Base-by-base conservation (phyloP, 2,113 vertebrate species). In the Scopus umbretta region DNA sequence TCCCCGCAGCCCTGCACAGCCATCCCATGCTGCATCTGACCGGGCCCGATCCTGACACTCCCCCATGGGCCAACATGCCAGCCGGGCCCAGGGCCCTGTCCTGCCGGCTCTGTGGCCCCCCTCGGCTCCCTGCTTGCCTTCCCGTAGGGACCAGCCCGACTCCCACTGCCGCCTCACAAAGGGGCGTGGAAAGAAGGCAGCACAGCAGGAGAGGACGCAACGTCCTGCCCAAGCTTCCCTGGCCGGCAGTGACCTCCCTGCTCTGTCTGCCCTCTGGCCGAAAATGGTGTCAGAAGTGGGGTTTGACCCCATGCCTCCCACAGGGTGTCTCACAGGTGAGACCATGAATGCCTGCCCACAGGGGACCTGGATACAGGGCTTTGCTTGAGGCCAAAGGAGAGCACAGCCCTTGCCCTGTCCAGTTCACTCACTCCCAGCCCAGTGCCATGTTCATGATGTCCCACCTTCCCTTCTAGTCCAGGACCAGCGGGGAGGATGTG, bases 341-440 rank as follows among this genome's bases (percentile, higher is more conserved):
- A 61, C 12, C 7, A 38, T 8, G 19, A 36, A 50, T 42, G 22
- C 16, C 11, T 45, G 7, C 11, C 42, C 27, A 34, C 27, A 34
- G 32, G 7, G 13, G 13, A 63, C n/a, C 20, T 47, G 30, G 59
- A 13, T 10, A 30, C 19, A 27, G n/a, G 18, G 26, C 10, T 79
- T 49, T 61, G 22, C 34, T 27, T 56, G 65, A 85, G 26, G 56
- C 10, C 19, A 29, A 82, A 63, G 30, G 10, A 30, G 11, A 58
- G 1, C 42, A 38, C 13, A 43, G 36, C 29, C 19, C 14, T 65
- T 26, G 14, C 7, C n/a, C 38, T 65, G 16, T 14, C 21, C 2
- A 0, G 22, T 32, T 47, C 7, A 0, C 26, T 74, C 1, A 0
- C 11, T 74, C 40, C 25, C 45, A 36, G 19, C 5, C n/a, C 11